phyloP scores from a whole-genome alignment of 2,113 vertebrate species.

The Oryzias javanicus region DNA sequence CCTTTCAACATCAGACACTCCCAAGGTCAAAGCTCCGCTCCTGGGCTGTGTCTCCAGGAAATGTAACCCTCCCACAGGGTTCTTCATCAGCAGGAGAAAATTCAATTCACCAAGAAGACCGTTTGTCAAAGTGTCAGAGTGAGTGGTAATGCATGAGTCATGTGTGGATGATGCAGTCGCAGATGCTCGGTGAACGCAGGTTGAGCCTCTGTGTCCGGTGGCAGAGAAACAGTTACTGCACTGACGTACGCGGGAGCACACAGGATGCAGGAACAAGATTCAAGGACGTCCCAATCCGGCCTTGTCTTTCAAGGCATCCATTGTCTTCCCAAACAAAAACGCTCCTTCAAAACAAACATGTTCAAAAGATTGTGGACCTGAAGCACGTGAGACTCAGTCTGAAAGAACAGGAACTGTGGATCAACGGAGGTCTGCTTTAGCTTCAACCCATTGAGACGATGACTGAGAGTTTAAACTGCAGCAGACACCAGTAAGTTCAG shows the following conservation, averaged over 20 bases:
- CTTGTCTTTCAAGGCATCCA: conserved; percentile 7
- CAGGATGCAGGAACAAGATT: conserved; percentile 42
- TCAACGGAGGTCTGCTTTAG: too few species aligned
- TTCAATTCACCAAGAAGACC: conserved; percentile 4
- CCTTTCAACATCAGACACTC: conserved; percentile 47
- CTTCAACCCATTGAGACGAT: too few species aligned
- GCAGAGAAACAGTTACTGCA: conserved; percentile 24
- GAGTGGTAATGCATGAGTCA: neutral
- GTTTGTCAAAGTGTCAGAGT: neutral
- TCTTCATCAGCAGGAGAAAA: conserved; percentile 16
- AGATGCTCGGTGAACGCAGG: neutral
- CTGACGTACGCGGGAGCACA: conserved; percentile 30
- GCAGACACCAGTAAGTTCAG: too few species aligned
- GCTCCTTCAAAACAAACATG: too few species aligned
- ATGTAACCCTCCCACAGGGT: conserved; percentile 45
- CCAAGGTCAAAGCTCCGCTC: conserved; percentile 52
- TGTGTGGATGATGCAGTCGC: neutral
- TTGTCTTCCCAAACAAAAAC: conserved; percentile 28
- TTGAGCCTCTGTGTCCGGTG: neutral
- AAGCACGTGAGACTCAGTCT: too few species aligned
- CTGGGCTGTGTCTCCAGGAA: conserved; percentile 56
- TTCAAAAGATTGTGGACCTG: too few species aligned
- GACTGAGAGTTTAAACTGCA: too few species aligned
- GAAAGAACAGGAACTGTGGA: too few species aligned
- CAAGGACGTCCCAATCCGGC: conserved; percentile 20